phyloP scores from a whole-genome alignment of 2,797 vertebrate genomes.

The Helicolenus hilgendorfi region DNA sequence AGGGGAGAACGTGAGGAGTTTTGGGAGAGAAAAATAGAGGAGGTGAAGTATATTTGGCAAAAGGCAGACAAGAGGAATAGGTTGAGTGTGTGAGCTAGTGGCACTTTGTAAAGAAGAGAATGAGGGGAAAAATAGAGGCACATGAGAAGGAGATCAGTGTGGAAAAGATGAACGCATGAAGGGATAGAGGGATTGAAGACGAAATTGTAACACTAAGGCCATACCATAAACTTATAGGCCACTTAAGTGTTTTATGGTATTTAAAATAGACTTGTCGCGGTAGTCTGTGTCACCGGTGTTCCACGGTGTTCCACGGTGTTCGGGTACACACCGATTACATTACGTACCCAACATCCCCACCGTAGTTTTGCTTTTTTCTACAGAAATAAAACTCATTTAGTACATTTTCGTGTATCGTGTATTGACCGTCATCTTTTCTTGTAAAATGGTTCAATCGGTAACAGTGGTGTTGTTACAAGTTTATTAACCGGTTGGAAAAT shows the following conservation, averaged over 20 bases:
- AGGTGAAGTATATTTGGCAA: background rate
- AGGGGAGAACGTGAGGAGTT: conserved; percentile 27
- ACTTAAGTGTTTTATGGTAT: background rate
- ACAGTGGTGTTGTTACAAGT: background rate
- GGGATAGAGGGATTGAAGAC: background rate
- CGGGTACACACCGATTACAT: background rate
- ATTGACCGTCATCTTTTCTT: no score
- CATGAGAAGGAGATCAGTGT: background rate
- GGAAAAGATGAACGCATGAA: background rate
- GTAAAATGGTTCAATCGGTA: no score
- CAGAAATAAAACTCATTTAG: background rate
- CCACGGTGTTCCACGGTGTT: background rate
- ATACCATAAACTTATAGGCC: background rate
- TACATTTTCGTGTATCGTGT: no score
- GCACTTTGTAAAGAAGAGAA: background rate
- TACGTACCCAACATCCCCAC: background rate
- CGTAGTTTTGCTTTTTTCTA: background rate
- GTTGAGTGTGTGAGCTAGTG: background rate
- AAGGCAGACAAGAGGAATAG: background rate
- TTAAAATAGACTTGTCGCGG: background rate
- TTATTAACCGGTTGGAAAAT: background rate
- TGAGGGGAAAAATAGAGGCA: background rate
- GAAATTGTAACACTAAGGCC: background rate
- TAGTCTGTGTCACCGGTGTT: background rate
- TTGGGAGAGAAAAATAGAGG: background rate